Evolutionary conservation across 1,140 invertebrate genomes (phyloP).

Genomic region (Drosophila athabasca): DNA sequence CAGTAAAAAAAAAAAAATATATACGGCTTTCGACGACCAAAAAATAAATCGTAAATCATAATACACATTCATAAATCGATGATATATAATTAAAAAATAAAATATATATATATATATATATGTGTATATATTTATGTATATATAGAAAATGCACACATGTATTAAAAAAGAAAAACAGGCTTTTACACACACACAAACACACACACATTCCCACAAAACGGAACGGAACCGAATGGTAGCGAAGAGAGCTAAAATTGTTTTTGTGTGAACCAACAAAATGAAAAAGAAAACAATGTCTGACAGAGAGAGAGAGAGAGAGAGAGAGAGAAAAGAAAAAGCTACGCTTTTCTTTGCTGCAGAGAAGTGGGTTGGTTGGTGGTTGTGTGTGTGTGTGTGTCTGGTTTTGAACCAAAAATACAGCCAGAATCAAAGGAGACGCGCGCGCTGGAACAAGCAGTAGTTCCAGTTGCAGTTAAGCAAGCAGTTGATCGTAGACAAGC

Average conservation of each 20-base stretch:
- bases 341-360: slow-evolving; percentile 34
- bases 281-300: slow-evolving; percentile 15
- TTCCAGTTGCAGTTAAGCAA: too few relatives aligned
- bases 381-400: slow-evolving; percentile 15
- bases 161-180: slow-evolving; percentile 12
- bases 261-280: slow-evolving; percentile 9
- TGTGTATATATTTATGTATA: slow-evolving; percentile 35
- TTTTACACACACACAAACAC: slow-evolving; percentile 46
- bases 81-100: slow-evolving; percentile 55
- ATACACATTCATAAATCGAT: slow-evolving; percentile 42
- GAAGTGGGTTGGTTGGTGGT: not conserved
- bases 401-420: too few relatives aligned
- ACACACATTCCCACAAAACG: slow-evolving; percentile 54
- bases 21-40: slow-evolving; percentile 48
- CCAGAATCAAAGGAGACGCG: not conserved
- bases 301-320: not conserved
- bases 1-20: slow-evolving; percentile 49
- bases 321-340: slow-evolving; percentile 30
- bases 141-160: slow-evolving; percentile 20
- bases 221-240: too few relatives aligned
- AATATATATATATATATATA: slow-evolving; percentile 46
- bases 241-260: too few relatives aligned
- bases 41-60: slow-evolving; percentile 44
- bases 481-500: too few relatives aligned
- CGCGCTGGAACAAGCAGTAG: too few relatives aligned